phyloP scores from a whole-genome alignment of 2,888 invertebrate genomes.

The Apoderus coryli region DNA sequence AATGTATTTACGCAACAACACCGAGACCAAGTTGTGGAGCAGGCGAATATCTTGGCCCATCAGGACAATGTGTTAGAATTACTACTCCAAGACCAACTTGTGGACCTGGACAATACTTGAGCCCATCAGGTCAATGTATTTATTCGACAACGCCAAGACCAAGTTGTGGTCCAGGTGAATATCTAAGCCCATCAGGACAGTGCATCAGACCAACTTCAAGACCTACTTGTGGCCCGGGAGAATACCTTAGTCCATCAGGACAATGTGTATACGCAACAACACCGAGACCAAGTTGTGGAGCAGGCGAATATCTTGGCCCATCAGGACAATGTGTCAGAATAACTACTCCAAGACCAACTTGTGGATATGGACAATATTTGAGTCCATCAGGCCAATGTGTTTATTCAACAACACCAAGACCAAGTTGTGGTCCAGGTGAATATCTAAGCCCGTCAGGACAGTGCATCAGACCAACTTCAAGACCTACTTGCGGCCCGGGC shows the following conservation, averaged over 20 bases:
- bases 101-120: no score
- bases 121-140: slow-evolving; percentile 12
- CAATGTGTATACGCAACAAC: slow-evolving; percentile 10
- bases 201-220: slow-evolving; percentile 10
- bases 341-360: slow-evolving; percentile 8
- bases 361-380: no score
- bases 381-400: slow-evolving; percentile 13
- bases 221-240: slow-evolving; percentile 12
- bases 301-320: slow-evolving; percentile 10
- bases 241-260: slow-evolving; percentile 9
- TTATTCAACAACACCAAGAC: slow-evolving; percentile 4
- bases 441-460: slow-evolving; percentile 9
- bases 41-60: slow-evolving; percentile 11
- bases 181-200: slow-evolving; percentile 8
- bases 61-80: slow-evolving; percentile 12
- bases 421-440: slow-evolving; percentile 5
- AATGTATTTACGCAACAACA: slow-evolving; percentile 9
- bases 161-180: slow-evolving; percentile 6
- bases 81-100: slow-evolving; percentile 8
- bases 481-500: slow-evolving; percentile 11
- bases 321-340: slow-evolving; percentile 13
- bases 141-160: slow-evolving; percentile 3
- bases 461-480: slow-evolving; percentile 10
- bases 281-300: slow-evolving; percentile 13
- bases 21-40: slow-evolving; percentile 13